phyloP scores from a whole-genome alignment of 2,113 vertebrate genomes.

The Silurus meridionalis region DNA sequence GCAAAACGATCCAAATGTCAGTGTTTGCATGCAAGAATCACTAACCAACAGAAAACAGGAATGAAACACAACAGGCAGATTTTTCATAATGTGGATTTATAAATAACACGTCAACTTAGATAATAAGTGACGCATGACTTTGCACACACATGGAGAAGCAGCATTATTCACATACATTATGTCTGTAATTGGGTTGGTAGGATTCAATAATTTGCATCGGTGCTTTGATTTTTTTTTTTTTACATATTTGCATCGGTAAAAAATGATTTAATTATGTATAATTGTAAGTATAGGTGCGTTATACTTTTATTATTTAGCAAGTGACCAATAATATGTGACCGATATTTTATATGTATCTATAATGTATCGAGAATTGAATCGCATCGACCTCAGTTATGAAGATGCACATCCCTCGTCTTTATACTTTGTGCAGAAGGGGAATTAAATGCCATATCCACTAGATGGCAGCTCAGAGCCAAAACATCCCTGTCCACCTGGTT shows the following conservation, averaged over 20 bases:
- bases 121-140: neutral
- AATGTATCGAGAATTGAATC: too few relatives aligned
- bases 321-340: too few relatives aligned
- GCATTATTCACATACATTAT: neutral
- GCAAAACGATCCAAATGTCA: neutral
- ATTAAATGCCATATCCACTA: neutral
- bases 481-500: neutral
- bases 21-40: neutral
- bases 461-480: neutral
- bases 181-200: too few relatives aligned
- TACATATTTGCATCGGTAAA: too few relatives aligned
- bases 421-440: neutral
- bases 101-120: neutral
- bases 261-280: too few relatives aligned
- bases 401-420: neutral
- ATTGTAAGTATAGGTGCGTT: too few relatives aligned
- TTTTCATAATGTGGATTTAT: neutral
- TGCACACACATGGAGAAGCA: neutral
- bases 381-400: too few relatives aligned
- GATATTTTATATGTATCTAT: too few relatives aligned
- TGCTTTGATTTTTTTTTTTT: too few relatives aligned
- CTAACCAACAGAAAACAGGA: neutral
- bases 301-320: too few relatives aligned
- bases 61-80: neutral
- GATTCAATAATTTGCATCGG: too few relatives aligned